phyloP scores from a whole-genome alignment of 2,888 invertebrate species.

The Sipha maydis region DNA sequence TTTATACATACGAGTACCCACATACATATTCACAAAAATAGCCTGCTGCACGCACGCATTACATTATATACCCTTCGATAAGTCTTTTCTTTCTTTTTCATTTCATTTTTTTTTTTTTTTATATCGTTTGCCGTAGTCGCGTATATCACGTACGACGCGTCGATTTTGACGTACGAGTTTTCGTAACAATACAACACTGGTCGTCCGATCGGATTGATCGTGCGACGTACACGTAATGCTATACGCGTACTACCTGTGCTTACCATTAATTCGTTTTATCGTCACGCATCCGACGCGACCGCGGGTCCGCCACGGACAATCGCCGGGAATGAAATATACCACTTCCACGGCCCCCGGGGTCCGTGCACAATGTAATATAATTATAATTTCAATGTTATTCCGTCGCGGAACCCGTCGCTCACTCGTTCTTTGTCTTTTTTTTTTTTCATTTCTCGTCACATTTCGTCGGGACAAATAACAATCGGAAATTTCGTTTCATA shows the following conservation, averaged over 20 bases:
- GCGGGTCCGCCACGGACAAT: neutral
- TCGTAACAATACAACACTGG: too few species aligned
- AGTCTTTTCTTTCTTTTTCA: neutral
- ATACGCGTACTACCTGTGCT: too few species aligned
- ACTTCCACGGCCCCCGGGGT: too few species aligned
- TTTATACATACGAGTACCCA: neutral
- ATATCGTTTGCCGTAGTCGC: neutral
- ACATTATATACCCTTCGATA: neutral
- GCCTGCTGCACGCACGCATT: neutral
- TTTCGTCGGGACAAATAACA: neutral
- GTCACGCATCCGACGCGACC: neutral
- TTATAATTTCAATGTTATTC: too few species aligned
- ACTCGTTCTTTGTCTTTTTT: neutral
- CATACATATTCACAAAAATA: neutral
- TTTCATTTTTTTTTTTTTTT: neutral
- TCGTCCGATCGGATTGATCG: neutral
- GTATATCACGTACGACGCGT: neutral
- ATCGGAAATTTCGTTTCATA: neutral
- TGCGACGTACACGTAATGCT: neutral
- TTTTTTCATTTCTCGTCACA: neutral
- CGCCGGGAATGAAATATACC: neutral
- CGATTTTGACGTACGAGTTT: neutral
- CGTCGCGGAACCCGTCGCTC: neutral
- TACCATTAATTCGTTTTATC: neutral
- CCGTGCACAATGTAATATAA: too few species aligned